phyloP scores from a whole-genome alignment of 2,888 invertebrate genomes.

The Limenitis camilla region DNA sequence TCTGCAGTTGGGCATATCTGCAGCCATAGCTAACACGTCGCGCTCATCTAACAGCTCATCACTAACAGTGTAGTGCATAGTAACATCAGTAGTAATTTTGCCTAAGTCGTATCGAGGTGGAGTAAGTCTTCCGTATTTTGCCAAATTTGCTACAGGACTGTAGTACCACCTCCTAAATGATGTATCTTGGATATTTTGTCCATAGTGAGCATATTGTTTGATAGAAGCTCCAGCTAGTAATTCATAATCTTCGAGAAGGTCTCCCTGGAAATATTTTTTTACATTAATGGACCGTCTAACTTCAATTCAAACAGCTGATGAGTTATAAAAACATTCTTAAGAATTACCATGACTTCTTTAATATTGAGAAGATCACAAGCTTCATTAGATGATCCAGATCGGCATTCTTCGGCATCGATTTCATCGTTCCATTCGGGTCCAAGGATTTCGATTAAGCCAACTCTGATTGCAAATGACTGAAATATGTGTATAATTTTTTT shows the following conservation, averaged over 20 bases:
- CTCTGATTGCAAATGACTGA: constrained; percentile 10
- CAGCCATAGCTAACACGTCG: constrained; percentile 29
- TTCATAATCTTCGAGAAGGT: constrained; percentile 25
- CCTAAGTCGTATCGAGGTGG: constrained; percentile 28
- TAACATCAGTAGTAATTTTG: constrained; percentile 23
- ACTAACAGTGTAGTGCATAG: constrained; percentile 27
- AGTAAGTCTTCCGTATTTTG: constrained; percentile 19
- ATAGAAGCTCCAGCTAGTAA: constrained; percentile 26
- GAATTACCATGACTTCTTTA: constrained; percentile 9
- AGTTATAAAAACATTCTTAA: not conserved
- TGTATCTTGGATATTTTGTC: constrained; percentile 30
- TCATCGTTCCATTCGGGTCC: constrained; percentile 5
- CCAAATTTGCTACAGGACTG: constrained; percentile 23
- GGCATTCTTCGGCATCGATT: not conserved
- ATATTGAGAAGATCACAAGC: constrained; percentile 4
- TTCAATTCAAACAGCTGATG: not conserved
- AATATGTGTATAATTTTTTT: too few species aligned
- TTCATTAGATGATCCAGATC: not conserved
- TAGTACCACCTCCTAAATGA: constrained; percentile 30
- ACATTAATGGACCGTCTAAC: not conserved
- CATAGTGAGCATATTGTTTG: constrained; percentile 33
- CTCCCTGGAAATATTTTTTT: constrained; percentile 1
- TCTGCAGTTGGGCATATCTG: constrained; percentile 23
- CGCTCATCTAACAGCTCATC: constrained; percentile 27
- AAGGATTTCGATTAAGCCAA: constrained; percentile 15